Percentiles rank a stretch among this genome's conserved stretches.
phyloP scores from a whole-genome alignment of 2,113 vertebrate species.

The Strigops habroptila region DNA sequence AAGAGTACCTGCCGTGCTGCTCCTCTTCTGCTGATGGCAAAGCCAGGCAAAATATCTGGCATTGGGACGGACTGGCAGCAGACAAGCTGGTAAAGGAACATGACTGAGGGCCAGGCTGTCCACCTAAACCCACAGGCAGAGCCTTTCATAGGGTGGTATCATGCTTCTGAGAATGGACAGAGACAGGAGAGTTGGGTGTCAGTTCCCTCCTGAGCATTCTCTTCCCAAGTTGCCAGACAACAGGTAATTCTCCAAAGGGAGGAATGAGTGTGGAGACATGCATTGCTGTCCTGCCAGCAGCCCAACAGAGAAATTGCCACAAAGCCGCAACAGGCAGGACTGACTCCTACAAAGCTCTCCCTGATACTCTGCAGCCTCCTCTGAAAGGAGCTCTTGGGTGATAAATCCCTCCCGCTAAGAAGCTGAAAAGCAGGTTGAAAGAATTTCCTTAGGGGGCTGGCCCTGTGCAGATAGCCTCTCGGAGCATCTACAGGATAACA shows the following conservation, averaged over 20 bases:
- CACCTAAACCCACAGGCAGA: not conserved
- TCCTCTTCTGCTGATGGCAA: not conserved
- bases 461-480: not conserved
- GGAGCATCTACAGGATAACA: not conserved
- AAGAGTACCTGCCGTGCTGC: not conserved
- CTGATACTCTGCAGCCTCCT: not conserved
- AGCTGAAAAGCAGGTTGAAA: not conserved
- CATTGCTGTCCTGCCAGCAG: not conserved
- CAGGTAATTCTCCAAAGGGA: not conserved
- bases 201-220: not conserved
- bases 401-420: not conserved
- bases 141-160: not conserved
- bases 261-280: not conserved
- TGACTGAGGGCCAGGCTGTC: not conserved
- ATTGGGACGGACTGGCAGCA: accelerated
- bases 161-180: not conserved
- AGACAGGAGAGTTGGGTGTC: not conserved
- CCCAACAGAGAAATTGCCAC: not conserved
- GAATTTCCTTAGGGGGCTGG: not conserved
- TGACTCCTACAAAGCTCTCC: not conserved
- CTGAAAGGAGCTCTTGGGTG: not conserved
- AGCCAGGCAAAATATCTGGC: not conserved
- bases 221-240: not conserved
- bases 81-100: not conserved
- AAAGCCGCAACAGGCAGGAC: not conserved